Evolutionary conservation across 2,888 invertebrate species (phyloP), one percentile per base, ranked within the genome.

Genomic region (Ditylenchus weischeri): DNA sequence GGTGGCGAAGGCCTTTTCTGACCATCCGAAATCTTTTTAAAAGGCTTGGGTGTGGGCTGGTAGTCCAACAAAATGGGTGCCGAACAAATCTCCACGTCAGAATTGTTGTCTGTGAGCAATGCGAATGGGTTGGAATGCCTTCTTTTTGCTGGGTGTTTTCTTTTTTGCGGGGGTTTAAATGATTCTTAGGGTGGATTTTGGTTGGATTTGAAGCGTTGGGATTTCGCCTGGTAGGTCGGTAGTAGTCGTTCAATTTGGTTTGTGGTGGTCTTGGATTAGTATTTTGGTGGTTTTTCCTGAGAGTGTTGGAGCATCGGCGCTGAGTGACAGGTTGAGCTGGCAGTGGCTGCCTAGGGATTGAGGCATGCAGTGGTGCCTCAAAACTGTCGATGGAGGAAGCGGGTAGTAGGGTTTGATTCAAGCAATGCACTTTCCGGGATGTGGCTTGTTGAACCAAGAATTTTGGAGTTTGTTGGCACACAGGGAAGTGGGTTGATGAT

Each of bases 41-140:
- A 5, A 29, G 29, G 29, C 29, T 21, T 57, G 19, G 23, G 59
- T 13, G 43, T 19, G 19, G 59, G 59, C 35, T 35, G 59, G 35
- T 35, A 59, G 23, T 59, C 59, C 10, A 59, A 10, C 10, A 59
- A 38, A 19, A 59, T 35, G 19, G 59, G 59, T n/a, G 59, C 13
- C 13, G 36, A 29, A 35, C 59, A 59, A 59, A 36, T 29, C 35
- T 59, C 59, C 2, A 59, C 43, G 23, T 59, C 59, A 19, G 23
- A 19, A 35, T 35, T 35, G 21, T 54, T 29, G 29, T 54, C 54
- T 15, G 11, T 11, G 23, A 54, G 21, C 54, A 54, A 8, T 11
- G 29, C 11, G 10, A 54, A 54, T 7, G 54, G 54, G 29, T 54
- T 54, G 54, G 15, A 15, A n/a, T 54, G 59, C 23, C 59, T 23